phyloP scores from a whole-genome alignment of 2,888 invertebrate genomes.

The Stenurella melanura region DNA sequence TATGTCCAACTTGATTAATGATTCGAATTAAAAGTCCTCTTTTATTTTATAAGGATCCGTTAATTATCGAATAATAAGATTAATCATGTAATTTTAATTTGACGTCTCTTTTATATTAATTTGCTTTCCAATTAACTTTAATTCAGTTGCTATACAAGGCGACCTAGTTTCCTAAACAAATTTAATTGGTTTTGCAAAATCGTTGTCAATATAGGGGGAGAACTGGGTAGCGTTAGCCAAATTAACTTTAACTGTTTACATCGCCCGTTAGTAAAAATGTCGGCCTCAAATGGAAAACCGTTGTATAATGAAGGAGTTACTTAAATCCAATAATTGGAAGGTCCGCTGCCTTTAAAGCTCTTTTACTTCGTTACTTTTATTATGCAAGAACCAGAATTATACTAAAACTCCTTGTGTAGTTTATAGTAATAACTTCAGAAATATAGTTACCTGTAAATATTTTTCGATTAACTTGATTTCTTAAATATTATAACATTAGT shows the following conservation, averaged over 20 bases:
- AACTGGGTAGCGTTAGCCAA: background rate
- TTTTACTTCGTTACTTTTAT: background rate
- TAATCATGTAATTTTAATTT: conserved; percentile 12
- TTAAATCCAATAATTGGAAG: conserved; percentile 22
- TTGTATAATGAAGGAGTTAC: conserved; percentile 26
- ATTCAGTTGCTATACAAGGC: conserved; percentile 20
- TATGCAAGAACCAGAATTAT: background rate
- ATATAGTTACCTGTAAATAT: too few relatives aligned
- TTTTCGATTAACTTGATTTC: too few relatives aligned
- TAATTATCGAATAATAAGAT: conserved; percentile 17
- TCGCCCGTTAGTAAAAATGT: conserved; percentile 12
- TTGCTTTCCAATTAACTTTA: conserved; percentile 9
- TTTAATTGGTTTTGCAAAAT: conserved; percentile 20
- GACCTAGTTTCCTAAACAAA: conserved; percentile 14
- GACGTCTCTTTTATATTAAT: background rate
- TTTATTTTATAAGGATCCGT: conserved; percentile 1
- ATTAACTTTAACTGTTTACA: conserved; percentile 24
- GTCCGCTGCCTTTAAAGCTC: conserved; percentile 5
- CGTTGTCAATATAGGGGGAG: background rate
- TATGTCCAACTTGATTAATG: conserved; percentile 10
- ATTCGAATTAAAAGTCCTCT: conserved; percentile 10
- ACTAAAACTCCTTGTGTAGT: background rate
- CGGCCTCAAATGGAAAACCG: conserved; percentile 22
- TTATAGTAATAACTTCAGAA: background rate
- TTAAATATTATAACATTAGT: too few relatives aligned